These are phyloP conservation scores for Atherix ibis DNA, from an alignment of 2,888 invertebrate species.

Conservation along the genomic window DNA sequence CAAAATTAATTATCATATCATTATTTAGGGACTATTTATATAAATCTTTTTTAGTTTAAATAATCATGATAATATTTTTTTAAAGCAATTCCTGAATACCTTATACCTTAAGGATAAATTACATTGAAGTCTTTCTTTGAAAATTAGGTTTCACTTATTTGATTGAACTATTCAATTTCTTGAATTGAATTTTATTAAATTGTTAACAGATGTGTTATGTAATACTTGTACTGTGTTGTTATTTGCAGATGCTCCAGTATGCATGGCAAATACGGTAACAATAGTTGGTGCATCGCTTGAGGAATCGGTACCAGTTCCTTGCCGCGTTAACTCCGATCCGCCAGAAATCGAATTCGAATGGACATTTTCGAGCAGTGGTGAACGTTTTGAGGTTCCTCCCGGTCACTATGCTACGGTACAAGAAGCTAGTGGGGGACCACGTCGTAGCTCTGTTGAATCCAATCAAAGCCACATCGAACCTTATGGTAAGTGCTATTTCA, in stretches of 20 bases:
- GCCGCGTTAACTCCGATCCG: conserved; percentile 78
- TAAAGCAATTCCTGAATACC: too few species aligned
- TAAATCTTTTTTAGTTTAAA: too few species aligned
- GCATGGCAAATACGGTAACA: conserved; percentile 51
- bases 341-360: conserved; percentile 71
- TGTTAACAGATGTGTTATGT: too few species aligned
- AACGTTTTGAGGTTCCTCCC: conserved; percentile 65
- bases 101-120: too few species aligned
- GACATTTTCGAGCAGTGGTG: conserved; percentile 83
- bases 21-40: too few species aligned
- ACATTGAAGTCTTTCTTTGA: too few species aligned
- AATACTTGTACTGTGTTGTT: too few species aligned
- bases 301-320: conserved; percentile 64
- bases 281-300: conserved; percentile 74
- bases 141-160: too few species aligned
- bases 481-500: conserved; percentile 28
- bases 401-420: conserved; percentile 40
- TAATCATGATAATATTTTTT: too few species aligned
- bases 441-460: conserved; percentile 30
- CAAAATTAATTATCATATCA: too few species aligned
- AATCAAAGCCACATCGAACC: conserved; percentile 32
- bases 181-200: too few species aligned
- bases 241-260: conserved; percentile 68
- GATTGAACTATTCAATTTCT: too few species aligned
- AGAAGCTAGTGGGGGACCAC: conserved; percentile 32